Conservation (phyloP, 1,140 invertebrate species). For the Oreohelix idahoensis region DNA sequence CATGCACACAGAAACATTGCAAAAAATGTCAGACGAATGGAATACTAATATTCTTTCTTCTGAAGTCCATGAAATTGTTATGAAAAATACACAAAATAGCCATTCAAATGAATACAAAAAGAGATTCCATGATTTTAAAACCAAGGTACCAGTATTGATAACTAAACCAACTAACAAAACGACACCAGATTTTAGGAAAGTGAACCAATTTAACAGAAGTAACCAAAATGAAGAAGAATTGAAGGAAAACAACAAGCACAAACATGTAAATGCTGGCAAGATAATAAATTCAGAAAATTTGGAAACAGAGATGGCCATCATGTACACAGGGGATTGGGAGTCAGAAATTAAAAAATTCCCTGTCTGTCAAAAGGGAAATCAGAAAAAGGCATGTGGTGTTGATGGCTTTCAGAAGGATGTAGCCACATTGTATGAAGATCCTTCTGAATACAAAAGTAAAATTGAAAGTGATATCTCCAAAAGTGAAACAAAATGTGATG, state of each 20-base stretch:
- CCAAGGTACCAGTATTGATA: not conserved
- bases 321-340: not conserved
- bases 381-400: not conserved
- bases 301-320: not conserved
- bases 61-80: not conserved
- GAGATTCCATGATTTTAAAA: not conserved
- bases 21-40: not conserved
- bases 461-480: not conserved
- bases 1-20: not conserved
- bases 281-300: not conserved
- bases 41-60: not conserved
- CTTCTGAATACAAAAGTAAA: not conserved
- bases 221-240: not conserved
- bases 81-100: not conserved
- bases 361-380: not conserved
- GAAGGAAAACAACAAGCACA: not conserved
- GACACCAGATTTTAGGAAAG: not conserved
- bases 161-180: not conserved
- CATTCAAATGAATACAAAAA: not conserved
- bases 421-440: not conserved
- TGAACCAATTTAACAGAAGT: not conserved
- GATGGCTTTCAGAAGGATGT: not conserved
- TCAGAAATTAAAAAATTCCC: not conserved
- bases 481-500: not conserved
- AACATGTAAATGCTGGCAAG: not conserved